A percentile compares a stretch with the other conserved stretches of the same genome.
Conservation (phyloP, 2,797 vertebrate genomes). For the Lycodopsis pacificus region DNA sequence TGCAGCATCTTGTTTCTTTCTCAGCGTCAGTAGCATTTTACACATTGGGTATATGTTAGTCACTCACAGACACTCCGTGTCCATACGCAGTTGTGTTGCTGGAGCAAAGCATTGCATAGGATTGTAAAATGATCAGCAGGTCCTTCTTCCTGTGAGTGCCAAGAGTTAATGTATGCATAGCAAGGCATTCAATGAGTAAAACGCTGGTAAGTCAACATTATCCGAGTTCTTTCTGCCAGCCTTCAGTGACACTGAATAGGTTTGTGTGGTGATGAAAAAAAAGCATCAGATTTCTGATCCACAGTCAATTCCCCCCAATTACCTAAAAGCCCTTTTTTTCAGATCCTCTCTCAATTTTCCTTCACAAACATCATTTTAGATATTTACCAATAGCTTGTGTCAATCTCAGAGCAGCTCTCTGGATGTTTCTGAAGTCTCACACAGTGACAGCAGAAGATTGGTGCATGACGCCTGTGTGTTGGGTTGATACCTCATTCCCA, state of each 20-base stretch:
- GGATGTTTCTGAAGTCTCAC: conserved; percentile 33
- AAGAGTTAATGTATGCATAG: neutral
- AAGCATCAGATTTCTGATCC: neutral
- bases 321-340: conserved; percentile 4
- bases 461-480: conserved; percentile 22
- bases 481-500: conserved; percentile 50
- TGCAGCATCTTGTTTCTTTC: neutral
- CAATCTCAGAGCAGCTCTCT: conserved; percentile 27
- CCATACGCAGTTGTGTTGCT: neutral
- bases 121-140: conserved; percentile 3
- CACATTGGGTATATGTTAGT: conserved; percentile 1
- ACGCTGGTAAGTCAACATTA: neutral
- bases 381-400: conserved; percentile 35
- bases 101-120: neutral
- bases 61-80: conserved; percentile 22
- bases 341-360: conserved; percentile 3
- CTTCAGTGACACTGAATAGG: conserved; percentile 5
- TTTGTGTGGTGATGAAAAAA: neutral
- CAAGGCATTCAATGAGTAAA: neutral
- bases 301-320: neutral
- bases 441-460: conserved; percentile 28
- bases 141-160: neutral
- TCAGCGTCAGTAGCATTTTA: neutral
- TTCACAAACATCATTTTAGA: conserved; percentile 17
- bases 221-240: neutral